Conservation (phyloP, 2,888 invertebrate genomes). For the Synergus japonicus region DNA sequence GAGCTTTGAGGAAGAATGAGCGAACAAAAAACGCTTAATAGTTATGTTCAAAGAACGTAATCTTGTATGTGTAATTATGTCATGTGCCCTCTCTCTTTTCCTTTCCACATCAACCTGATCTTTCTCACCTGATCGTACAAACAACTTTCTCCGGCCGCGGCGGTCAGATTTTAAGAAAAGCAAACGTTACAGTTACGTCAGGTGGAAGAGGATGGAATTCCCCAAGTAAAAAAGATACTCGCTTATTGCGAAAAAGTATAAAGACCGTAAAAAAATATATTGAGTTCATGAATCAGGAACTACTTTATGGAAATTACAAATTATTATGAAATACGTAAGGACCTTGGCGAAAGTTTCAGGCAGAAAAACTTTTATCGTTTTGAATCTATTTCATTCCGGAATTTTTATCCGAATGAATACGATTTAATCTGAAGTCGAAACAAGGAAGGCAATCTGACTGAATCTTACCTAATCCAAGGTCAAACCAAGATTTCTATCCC, state of each 20-base stretch:
- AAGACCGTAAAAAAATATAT: slow-evolving; percentile 7
- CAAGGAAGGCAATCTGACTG: no score
- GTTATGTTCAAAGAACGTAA: slow-evolving; percentile 52
- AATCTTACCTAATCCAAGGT: no score
- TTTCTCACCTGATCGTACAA: slow-evolving; percentile 57
- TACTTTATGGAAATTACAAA: slow-evolving; percentile 1
- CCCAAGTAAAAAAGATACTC: slow-evolving; percentile 1
- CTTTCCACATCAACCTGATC: slow-evolving; percentile 50
- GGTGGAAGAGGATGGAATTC: slow-evolving; percentile 37
- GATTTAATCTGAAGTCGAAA: no score
- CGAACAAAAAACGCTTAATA: slow-evolving; percentile 26
- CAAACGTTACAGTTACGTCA: slow-evolving; percentile 27
- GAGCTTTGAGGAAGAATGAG: slow-evolving; percentile 34
- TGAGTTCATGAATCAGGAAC: slow-evolving; percentile 14
- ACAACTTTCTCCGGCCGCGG: slow-evolving; percentile 69
- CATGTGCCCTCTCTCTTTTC: slow-evolving; percentile 62
- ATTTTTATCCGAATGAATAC: no score
- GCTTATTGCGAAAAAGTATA: slow-evolving; percentile 20
- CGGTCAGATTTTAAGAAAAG: slow-evolving; percentile 49
- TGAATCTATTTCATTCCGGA: no score
- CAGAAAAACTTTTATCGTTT: no score
- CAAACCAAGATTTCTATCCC: no score
- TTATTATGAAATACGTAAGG: slow-evolving; percentile 22
- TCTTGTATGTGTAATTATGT: slow-evolving; percentile 66
- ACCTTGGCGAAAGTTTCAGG: no score